Percentiles rank a stretch among this genome's conserved stretches.
These are phyloP conservation scores for Mechanitis mazaeus DNA, from an alignment of 2,888 invertebrate species.

Conservation along the genomic window DNA sequence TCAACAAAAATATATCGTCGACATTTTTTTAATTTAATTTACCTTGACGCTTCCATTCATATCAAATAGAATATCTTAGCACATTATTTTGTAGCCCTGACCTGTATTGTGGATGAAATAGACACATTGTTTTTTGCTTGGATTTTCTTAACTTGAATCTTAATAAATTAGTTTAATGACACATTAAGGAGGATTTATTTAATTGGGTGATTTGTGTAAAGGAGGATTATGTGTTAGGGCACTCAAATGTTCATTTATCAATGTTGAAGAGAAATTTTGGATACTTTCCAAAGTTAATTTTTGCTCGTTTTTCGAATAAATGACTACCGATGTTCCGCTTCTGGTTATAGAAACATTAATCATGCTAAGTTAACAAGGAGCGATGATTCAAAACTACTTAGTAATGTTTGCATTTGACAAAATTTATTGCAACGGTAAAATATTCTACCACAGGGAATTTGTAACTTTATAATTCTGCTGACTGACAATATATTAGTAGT, in stretches of 20 bases:
- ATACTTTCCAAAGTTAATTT: conserved; percentile 46
- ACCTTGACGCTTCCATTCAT: not conserved
- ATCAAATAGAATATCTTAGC: not conserved
- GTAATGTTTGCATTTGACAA: conserved; percentile 8
- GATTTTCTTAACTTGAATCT: not conserved
- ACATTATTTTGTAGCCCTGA: conserved; percentile 1
- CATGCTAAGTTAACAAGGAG: conserved; percentile 18
- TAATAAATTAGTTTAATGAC: conserved; percentile 14
- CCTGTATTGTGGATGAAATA: conserved; percentile 3
- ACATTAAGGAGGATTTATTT: conserved; percentile 40
- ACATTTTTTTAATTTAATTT: not conserved
- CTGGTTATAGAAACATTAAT: conserved; percentile 26
- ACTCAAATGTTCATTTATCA: conserved; percentile 51
- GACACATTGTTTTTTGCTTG: not conserved
- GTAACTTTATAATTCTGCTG: too few species aligned
- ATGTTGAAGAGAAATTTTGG: conserved; percentile 52
- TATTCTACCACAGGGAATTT: too few species aligned
- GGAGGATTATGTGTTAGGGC: conserved; percentile 42
- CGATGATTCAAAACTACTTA: conserved; percentile 10
- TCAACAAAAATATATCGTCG: not conserved
- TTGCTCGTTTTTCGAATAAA: conserved; percentile 41
- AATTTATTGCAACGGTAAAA: conserved; percentile 5
- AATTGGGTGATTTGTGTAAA: conserved; percentile 46
- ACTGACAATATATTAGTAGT: too few species aligned
- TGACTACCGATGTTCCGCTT: conserved; percentile 32